phyloP scores from a whole-genome alignment of 2,797 vertebrate genomes.

The Harpagifer antarcticus region DNA sequence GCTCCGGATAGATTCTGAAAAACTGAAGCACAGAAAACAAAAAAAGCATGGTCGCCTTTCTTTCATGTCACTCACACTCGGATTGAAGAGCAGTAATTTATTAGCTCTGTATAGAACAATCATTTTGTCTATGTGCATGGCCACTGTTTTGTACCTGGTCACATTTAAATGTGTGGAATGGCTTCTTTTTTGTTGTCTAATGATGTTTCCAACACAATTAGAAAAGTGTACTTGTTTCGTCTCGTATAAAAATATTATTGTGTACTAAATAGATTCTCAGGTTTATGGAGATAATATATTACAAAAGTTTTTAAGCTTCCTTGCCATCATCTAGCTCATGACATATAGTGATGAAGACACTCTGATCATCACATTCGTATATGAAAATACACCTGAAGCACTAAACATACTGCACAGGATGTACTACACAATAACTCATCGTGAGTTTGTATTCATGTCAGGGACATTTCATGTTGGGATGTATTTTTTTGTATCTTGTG shows the following conservation, averaged over 20 bases:
- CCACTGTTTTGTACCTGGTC: constrained; percentile 42
- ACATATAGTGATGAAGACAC: constrained; percentile 37
- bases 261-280: constrained; percentile 76
- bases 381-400: constrained; percentile 36
- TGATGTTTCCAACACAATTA: constrained; percentile 51
- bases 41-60: constrained; percentile 31
- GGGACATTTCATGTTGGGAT: constrained; percentile 34
- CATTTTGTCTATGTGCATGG: constrained; percentile 69
- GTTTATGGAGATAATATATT: constrained; percentile 74
- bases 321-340: constrained; percentile 52
- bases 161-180: constrained; percentile 44
- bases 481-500: constrained; percentile 68
- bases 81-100: constrained; percentile 15
- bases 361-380: constrained; percentile 25
- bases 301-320: constrained; percentile 67
- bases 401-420: constrained; percentile 38
- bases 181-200: constrained; percentile 28
- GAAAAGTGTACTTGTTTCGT: constrained; percentile 37
- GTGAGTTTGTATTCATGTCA: constrained; percentile 47
- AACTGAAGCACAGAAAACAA: constrained; percentile 60
- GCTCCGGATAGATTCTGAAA: constrained; percentile 22
- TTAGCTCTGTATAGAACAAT: constrained; percentile 56
- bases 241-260: constrained; percentile 42
- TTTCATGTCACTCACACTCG: constrained; percentile 21
- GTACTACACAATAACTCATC: constrained; percentile 40